Evolutionary conservation across 2,888 invertebrate genomes (phyloP), one percentile per base, ranked within the genome.

Genomic region (Drosophila stalkeri): DNA sequence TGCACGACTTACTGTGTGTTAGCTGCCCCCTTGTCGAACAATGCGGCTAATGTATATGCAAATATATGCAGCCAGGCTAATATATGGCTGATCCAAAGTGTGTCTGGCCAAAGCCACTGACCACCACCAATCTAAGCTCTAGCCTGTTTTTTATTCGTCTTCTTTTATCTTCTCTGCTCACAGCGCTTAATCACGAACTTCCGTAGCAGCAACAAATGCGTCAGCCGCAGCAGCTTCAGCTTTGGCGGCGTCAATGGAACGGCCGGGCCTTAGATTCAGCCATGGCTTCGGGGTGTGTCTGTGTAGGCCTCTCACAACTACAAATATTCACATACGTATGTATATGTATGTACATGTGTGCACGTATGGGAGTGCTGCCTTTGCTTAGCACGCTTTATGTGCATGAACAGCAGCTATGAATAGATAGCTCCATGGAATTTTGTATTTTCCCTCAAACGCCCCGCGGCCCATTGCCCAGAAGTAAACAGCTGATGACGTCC

Each of bases 181-280:
- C 60, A 52, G 60, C 86, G 83, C 81, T 86, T 89, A 86, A 81
- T 89, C 87, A 86, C 79, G 76, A 82, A 89, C 89, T 86, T 86
- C 86, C 86, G 86, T 87, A 82, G 86, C 87, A 82, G 86, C 89
- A 89, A 87, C 87, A 87, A 81, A 82, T 86, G 84, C 85, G 85
- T 85, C 86, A 86, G 81, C 49, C 33, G 14, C 55, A 55, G 11
- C 55, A 55, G 41, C 41, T 55, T 65, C 27, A 67, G 77, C 60
- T 57, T 71, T 59, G 57, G 47, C 60, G 33, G 73, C 61, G 61
- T 67, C 75, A 73, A 82, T 81, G 73, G 75, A 47, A 56, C 16
- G 49, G 56, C 44, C 75, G 23, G 69, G 75, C 75, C 75, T 70
- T 43, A 73, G 47, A 69, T 49, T 49, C 49, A 66, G 18, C 68